A percentile compares a stretch with the other conserved stretches of the same genome.
Conservation (phyloP, 35 echinoderm and acorn worm species). For the Ophioderma brevispina region DNA sequence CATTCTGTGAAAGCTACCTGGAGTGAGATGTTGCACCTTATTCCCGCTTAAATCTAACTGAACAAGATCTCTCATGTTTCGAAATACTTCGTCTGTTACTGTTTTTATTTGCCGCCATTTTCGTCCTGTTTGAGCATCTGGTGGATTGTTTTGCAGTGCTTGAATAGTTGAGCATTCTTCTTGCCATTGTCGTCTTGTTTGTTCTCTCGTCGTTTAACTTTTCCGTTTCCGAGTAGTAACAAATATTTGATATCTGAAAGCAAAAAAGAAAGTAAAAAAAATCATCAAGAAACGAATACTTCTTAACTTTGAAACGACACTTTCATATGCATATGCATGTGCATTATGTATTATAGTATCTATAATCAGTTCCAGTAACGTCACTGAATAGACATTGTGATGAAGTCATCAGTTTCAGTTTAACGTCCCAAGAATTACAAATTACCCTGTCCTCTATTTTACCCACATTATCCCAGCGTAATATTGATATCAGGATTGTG, state of each 20-base stretch:
- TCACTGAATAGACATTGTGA: no score
- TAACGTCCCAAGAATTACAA: no score
- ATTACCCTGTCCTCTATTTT: no score
- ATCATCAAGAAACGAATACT: no score
- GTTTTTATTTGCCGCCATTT: background rate
- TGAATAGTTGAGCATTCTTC: background rate
- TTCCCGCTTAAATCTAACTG: slow-evolving; percentile 65
- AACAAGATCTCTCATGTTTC: background rate
- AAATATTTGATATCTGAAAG: slow-evolving; percentile 15
- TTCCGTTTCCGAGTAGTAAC: background rate
- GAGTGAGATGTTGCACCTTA: slow-evolving; percentile 24
- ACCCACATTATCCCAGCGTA: no score
- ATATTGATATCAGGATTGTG: no score
- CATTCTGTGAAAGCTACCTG: slow-evolving; percentile 17
- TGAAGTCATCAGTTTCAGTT: no score
- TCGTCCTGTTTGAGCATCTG: background rate
- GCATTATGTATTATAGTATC: no score
- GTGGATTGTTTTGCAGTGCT: background rate
- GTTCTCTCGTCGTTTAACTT: background rate
- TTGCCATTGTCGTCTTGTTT: background rate
- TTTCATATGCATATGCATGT: no score
- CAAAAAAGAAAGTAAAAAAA: background rate
- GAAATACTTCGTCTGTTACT: background rate
- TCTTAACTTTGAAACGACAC: no score
- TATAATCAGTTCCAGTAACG: no score